Conservation (phyloP, 2,113 vertebrate genomes). For the Sterna hirundo region DNA sequence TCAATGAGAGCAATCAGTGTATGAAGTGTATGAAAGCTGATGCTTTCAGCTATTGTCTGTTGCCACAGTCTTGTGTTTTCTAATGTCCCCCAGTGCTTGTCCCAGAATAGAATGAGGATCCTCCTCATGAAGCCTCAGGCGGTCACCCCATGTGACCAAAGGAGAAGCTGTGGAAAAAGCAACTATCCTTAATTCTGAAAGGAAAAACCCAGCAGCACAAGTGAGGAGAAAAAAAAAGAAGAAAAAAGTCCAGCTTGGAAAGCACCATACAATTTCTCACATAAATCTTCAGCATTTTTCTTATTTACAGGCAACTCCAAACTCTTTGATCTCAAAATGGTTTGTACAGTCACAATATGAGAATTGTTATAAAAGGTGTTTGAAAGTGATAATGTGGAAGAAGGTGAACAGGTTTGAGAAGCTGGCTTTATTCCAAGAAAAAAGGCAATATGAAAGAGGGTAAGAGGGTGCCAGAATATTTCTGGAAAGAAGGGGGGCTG, state of each 20-base stretch:
- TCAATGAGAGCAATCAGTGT: neutral
- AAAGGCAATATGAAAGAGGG: neutral
- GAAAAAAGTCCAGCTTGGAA: constrained; percentile 12
- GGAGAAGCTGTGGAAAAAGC: constrained; percentile 27
- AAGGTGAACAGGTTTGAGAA: neutral
- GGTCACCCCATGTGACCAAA: neutral
- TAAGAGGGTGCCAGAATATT: neutral
- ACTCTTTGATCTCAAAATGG: neutral
- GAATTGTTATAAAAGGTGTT: neutral
- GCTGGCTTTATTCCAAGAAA: neutral
- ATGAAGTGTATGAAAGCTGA: neutral
- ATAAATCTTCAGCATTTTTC: neutral
- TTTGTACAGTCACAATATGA: neutral
- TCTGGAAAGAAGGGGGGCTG: neutral
- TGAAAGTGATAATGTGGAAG: neutral
- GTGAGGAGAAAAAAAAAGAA: constrained; percentile 5
- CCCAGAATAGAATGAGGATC: constrained; percentile 42
- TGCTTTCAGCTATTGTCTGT: neutral
- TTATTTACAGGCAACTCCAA: neutral
- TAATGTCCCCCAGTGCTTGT: rapidly evolving
- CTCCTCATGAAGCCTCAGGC: neutral
- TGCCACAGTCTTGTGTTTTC: neutral
- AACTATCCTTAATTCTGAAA: neutral
- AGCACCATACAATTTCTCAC: neutral
- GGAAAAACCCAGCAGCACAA: neutral